Evolutionary conservation across 2,888 invertebrate genomes (phyloP).

Genomic region (Cerceris ruficornis): DNA sequence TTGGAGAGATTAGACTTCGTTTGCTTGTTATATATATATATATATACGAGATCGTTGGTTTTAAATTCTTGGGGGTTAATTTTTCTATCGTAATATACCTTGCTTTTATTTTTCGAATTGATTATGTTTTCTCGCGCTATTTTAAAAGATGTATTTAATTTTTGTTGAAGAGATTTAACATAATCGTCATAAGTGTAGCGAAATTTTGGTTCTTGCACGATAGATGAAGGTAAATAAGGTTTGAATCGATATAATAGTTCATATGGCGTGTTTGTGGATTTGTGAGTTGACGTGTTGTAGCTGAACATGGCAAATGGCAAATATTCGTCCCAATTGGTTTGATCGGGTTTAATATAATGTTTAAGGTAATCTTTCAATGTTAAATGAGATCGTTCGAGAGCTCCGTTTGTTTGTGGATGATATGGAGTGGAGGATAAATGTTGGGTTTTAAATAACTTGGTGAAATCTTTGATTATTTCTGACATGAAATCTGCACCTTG

Average conservation of each 20-base stretch:
- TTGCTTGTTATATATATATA: conserved; percentile 15
- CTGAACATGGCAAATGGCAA: not conserved
- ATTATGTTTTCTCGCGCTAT: too few relatives aligned
- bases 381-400: not conserved
- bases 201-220: not conserved
- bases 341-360: not conserved
- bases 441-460: not conserved
- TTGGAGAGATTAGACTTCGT: not conserved
- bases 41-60: conserved; percentile 20
- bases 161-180: conserved; percentile 9
- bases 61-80: conserved; percentile 16
- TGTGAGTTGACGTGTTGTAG: not conserved
- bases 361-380: not conserved
- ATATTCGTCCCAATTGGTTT: not conserved
- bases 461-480: not conserved
- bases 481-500: not conserved
- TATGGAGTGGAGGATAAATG: not conserved
- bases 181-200: conserved; percentile 22
- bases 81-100: conserved; percentile 17
- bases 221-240: not conserved
- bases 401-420: not conserved
- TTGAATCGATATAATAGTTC: not conserved
- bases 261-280: not conserved
- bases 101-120: not conserved
- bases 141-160: conserved; percentile 5